Base-by-base conservation (phyloP, 2,888 invertebrate species). In the Protula sp. region DNA sequence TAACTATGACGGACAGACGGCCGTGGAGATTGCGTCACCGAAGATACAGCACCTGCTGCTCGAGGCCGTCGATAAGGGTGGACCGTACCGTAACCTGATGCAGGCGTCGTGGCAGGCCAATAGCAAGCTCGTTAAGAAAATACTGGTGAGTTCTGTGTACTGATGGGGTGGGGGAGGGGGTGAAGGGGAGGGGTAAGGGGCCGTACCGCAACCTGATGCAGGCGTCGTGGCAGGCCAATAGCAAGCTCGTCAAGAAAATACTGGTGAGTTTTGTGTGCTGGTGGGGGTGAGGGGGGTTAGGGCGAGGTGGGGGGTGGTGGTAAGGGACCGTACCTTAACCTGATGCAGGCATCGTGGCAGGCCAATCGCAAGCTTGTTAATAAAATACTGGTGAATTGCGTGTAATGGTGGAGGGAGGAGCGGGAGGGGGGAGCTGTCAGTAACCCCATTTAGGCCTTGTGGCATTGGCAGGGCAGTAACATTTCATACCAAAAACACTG, bases 81-180 rank as follows among this genome's bases (percentile, higher is more conserved):
- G 74, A 31, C 68, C 74, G 2, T 75, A 77, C 58, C 68, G 72
- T n/a, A 65, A 75, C 2, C 67, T 79, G 3, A 69, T 78, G 22
- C 79, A 79, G 61, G 78, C 78, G 1, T 74, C 77, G 9, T 79
- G 79, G 79, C 76, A 78, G 63, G 78, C 78, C n/a, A 75, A 77
- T 56, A 58, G 72, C 38, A 68, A 67, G 47, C 68, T 77, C 14
- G 71, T 79, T 52, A 64, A 67, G 2, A 70, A 72, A 47, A 67
- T 78, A 55, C 61, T 79, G 73, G 78, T 79, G 59, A 65, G 72
- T 47, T 19, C n/a, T 55, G 9, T 51, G 9, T 22, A n/a, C n/a
- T n/a, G n/a, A n/a, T n/a, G n/a, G n/a, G n/a, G n/a, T n/a, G n/a
- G n/a, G n/a, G n/a, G n/a, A n/a, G n/a, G n/a, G n/a, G n/a, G n/a